Conservation (phyloP, 1,140 invertebrate genomes). For the Popillia japonica region DNA sequence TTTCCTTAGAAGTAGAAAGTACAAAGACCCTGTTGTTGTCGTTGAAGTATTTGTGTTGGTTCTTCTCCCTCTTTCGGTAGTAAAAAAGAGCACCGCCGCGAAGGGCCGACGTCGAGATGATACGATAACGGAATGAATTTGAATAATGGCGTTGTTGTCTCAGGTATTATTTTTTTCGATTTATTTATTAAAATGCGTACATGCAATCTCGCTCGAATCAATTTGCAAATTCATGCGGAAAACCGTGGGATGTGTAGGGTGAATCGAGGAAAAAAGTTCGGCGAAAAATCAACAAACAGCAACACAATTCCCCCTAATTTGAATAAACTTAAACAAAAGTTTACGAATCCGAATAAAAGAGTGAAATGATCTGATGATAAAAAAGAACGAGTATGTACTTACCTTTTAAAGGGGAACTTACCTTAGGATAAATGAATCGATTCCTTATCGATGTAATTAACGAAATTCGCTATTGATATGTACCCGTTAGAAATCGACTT, state of each 20-base stretch:
- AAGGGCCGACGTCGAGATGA: not conserved
- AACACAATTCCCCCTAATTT: too few species aligned
- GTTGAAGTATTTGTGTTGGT: slow-evolving; percentile 2
- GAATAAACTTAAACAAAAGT: too few species aligned
- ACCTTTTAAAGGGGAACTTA: too few species aligned
- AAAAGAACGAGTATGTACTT: too few species aligned
- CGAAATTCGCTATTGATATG: not conserved
- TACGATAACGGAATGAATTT: not conserved
- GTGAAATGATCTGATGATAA: too few species aligned
- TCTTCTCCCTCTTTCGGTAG: not conserved
- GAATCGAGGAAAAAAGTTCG: too few species aligned
- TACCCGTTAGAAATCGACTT: not conserved
- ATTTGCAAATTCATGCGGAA: too few species aligned
- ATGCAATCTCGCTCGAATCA: too few species aligned
- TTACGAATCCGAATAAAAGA: too few species aligned
- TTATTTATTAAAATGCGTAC: too few species aligned
- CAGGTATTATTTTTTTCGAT: not conserved
- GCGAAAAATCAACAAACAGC: too few species aligned
- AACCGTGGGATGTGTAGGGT: too few species aligned
- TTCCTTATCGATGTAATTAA: not conserved
- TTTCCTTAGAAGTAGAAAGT: not conserved
- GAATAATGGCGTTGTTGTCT: not conserved
- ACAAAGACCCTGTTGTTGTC: slow-evolving; percentile 1
- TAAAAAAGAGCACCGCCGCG: not conserved
- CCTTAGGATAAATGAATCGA: not conserved